Evolutionary conservation across 2,797 vertebrate species (phyloP).

Genomic region (Parauchenoglanis punctatus): DNA sequence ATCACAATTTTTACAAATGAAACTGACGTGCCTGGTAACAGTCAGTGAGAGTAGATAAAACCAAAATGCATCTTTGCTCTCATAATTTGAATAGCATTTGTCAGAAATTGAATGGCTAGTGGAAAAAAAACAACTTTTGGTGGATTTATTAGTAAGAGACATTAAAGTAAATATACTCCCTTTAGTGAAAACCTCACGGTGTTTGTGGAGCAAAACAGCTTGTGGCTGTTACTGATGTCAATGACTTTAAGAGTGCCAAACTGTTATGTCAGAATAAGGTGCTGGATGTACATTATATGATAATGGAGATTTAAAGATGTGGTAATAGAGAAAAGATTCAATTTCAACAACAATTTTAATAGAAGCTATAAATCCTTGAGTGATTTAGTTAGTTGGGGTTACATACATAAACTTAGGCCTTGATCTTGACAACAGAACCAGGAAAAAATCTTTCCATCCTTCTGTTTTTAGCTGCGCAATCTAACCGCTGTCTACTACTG

Average conservation of each 20-base stretch:
- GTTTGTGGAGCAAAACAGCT: neutral
- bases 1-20: neutral
- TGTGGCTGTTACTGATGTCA: neutral
- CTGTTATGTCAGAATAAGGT: neutral
- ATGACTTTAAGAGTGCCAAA: neutral
- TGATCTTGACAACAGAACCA: neutral
- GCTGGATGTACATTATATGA: neutral
- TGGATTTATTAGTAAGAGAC: neutral
- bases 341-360: neutral
- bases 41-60: neutral
- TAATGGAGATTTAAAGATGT: neutral
- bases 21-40: neutral
- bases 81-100: neutral
- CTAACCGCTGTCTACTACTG: neutral
- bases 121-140: neutral
- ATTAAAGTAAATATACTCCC: neutral
- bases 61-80: neutral
- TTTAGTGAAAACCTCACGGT: neutral
- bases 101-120: neutral
- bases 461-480: slow-evolving; percentile 19
- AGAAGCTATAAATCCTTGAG: neutral
- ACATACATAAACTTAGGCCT: neutral
- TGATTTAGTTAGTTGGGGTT: neutral
- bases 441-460: neutral
- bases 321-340: neutral